Conservation (phyloP, 2,888 invertebrate genomes). For the Chaitophorus viminalis region DNA sequence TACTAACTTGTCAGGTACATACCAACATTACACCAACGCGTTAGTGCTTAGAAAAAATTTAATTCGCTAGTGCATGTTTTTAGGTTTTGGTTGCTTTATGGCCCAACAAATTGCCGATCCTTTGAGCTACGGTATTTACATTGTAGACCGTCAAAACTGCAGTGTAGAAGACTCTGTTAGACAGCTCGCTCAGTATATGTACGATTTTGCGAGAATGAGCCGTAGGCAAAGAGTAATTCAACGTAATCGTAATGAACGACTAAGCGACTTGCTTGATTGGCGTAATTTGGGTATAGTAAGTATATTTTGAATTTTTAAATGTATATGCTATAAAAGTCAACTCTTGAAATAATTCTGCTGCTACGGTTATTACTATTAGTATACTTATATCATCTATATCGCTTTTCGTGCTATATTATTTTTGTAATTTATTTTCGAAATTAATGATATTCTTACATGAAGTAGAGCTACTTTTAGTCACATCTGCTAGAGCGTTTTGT, state of each 20-base stretch:
- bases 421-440: not conserved
- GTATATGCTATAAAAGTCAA: not conserved
- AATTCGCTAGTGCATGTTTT: slow-evolving; percentile 53
- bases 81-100: slow-evolving; percentile 98
- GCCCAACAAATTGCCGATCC: slow-evolving; percentile 97
- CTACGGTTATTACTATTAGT: not conserved
- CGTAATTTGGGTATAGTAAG: slow-evolving; percentile 95
- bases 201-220: slow-evolving; percentile 88
- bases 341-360: not conserved
- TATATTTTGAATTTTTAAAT: slow-evolving; percentile 64
- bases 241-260: slow-evolving; percentile 94
- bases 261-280: slow-evolving; percentile 98
- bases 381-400: not conserved
- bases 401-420: not conserved
- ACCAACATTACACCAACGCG: not conserved
- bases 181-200: slow-evolving; percentile 91
- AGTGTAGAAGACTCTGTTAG: slow-evolving; percentile 90
- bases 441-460: not conserved
- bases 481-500: no score
- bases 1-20: slow-evolving; percentile 88
- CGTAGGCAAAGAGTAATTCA: slow-evolving; percentile 97
- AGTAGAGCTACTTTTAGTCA: no score
- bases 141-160: slow-evolving; percentile 93
- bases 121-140: slow-evolving; percentile 97
- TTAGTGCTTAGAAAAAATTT: no score